Percentiles rank a stretch among this genome's conserved stretches.
Evolutionary conservation across 2,113 vertebrate genomes (phyloP).

Genomic region (Struthidea cinerea): DNA sequence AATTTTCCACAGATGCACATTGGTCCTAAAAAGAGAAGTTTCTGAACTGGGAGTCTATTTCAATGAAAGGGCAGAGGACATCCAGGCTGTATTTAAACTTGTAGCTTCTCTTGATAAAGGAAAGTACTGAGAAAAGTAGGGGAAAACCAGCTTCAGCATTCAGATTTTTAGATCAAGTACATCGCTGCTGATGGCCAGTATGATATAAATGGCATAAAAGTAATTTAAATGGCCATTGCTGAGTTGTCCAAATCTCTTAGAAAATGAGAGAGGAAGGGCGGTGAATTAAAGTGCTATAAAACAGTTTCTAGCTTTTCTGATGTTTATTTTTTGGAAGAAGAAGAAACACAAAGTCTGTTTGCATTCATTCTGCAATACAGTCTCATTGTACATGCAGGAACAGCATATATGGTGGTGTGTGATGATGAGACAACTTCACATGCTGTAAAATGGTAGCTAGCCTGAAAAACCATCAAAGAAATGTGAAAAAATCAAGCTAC

Average conservation of each 20-base stretch:
- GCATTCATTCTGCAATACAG: neutral
- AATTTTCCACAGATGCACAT: neutral
- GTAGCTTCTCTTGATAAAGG: neutral
- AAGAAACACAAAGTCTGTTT: neutral
- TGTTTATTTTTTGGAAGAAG: neutral
- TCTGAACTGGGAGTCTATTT: neutral
- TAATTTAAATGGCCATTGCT: neutral
- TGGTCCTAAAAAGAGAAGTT: neutral
- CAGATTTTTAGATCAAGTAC: neutral
- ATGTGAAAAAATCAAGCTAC: neutral
- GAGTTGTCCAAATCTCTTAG: neutral
- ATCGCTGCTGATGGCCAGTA: neutral
- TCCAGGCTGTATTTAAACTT: neutral
- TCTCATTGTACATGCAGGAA: neutral
- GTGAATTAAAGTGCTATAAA: neutral
- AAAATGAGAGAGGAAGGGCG: neutral
- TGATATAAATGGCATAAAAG: neutral
- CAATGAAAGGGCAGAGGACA: neutral
- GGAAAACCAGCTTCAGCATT: neutral
- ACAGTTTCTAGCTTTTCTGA: neutral
- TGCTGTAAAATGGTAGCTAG: neutral
- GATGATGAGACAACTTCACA: neutral
- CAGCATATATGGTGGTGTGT: neutral
- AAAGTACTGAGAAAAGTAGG: neutral
- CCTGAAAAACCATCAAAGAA: constrained; percentile 20